phyloP scores from a whole-genome alignment of 1,140 invertebrate genomes.

The Lucilia sericata region DNA sequence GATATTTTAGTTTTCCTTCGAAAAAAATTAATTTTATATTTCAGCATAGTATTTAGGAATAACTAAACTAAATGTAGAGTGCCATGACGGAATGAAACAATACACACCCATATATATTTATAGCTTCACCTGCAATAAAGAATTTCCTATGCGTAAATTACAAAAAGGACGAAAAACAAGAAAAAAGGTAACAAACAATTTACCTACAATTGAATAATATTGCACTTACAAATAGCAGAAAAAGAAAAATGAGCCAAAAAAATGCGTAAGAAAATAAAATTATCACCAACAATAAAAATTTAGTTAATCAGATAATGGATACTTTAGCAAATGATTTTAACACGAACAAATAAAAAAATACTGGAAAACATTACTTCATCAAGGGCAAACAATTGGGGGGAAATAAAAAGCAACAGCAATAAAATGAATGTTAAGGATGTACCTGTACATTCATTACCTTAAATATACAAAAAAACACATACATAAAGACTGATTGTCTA shows the following conservation, averaged over 20 bases:
- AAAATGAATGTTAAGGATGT: not conserved
- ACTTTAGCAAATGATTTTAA: slow-evolving; percentile 31
- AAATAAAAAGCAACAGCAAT: not conserved
- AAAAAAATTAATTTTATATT: too few species aligned
- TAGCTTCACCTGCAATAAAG: not conserved
- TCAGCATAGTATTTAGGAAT: too few species aligned
- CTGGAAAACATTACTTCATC: not conserved
- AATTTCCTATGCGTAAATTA: not conserved
- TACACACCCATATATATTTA: not conserved
- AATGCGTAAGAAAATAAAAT: slow-evolving; percentile 5
- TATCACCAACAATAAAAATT: slow-evolving; percentile 44
- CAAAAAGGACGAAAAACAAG: not conserved
- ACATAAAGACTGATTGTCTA: not conserved
- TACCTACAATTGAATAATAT: not conserved
- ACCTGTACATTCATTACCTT: not conserved
- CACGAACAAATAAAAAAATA: not conserved
- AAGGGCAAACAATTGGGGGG: not conserved
- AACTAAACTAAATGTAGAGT: too few species aligned
- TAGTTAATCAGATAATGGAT: slow-evolving; percentile 43
- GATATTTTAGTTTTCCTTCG: too few species aligned
- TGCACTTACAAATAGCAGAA: not conserved
- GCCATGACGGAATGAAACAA: not conserved
- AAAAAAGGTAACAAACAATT: not conserved
- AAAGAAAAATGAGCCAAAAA: not conserved
- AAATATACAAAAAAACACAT: not conserved